These are phyloP conservation scores for Tinamus guttatus DNA, from an alignment of 2,113 vertebrate genomes.

Conservation along the genomic window DNA sequence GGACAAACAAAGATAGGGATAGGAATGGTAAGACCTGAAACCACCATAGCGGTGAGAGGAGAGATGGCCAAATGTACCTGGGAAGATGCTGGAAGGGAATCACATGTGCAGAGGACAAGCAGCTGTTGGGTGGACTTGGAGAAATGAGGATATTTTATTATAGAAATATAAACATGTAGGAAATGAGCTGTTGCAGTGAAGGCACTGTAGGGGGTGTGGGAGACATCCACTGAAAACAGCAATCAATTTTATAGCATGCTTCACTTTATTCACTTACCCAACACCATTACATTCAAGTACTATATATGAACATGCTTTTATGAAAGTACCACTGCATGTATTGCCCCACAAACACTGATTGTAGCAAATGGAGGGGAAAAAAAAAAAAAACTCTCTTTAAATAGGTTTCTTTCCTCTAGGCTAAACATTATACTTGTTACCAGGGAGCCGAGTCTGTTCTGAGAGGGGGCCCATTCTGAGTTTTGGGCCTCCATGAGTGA, in stretches of 20 bases:
- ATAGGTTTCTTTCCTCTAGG: not conserved
- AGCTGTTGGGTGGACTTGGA: not conserved
- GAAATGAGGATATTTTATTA: not conserved
- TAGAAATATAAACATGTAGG: not conserved
- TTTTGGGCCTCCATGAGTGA: not conserved
- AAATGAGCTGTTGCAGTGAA: not conserved
- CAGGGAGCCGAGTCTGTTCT: not conserved
- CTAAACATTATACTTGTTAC: not conserved
- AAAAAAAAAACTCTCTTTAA: not conserved
- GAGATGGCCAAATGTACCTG: not conserved
- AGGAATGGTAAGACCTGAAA: not conserved
- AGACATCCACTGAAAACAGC: not conserved
- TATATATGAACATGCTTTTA: not conserved
- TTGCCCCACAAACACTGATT: not conserved
- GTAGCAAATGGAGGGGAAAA: not conserved
- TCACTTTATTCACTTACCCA: not conserved
- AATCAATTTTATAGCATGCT: not conserved
- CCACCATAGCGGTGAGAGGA: not conserved
- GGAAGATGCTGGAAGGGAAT: fast-evolving
- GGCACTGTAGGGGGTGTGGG: fast-evolving
- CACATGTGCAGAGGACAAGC: not conserved
- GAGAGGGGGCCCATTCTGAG: not conserved
- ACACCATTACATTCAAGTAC: not conserved
- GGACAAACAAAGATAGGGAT: not conserved
- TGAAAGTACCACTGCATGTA: not conserved